Percentiles rank a stretch among this genome's conserved stretches.
phyloP scores from a whole-genome alignment of 1,140 invertebrate species.

The Drosophila ohnishii region DNA sequence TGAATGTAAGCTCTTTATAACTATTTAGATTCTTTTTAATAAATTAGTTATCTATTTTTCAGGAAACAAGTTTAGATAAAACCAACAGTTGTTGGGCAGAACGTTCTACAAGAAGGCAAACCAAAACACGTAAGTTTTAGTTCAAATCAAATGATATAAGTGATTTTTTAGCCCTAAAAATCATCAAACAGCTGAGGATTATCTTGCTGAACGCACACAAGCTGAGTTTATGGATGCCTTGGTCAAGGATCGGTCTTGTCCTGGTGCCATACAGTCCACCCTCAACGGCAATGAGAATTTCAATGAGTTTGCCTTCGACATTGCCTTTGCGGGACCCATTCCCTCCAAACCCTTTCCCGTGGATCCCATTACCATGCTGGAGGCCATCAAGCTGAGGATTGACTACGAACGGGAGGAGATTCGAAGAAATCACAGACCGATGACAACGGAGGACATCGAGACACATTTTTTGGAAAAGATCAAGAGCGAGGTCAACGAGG shows the following conservation, averaged over 20 bases:
- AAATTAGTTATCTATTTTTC: too few relatives aligned
- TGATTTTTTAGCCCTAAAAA: too few relatives aligned
- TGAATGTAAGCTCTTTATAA: not conserved
- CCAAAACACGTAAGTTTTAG: not conserved
- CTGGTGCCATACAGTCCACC: conserved; percentile 60
- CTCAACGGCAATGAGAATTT: conserved; percentile 56
- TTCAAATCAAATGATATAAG: not conserved
- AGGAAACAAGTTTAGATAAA: conserved; percentile 4
- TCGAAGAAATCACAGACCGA: not conserved
- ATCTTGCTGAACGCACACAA: conserved; percentile 25
- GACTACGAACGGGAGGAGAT: conserved; percentile 56
- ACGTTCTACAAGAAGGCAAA: not conserved
- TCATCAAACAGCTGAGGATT: conserved; percentile 36
- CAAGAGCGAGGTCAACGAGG: conserved; percentile 46
- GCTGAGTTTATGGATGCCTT: conserved; percentile 42
- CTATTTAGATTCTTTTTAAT: too few relatives aligned
- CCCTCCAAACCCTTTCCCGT: conserved; percentile 49
- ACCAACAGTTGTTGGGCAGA: not conserved
- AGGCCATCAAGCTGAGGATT: conserved; percentile 65
- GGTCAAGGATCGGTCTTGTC: conserved; percentile 59
- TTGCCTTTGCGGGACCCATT: conserved; percentile 45
- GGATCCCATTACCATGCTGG: conserved; percentile 70
- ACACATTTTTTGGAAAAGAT: conserved; percentile 23
- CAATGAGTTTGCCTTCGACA: conserved; percentile 55
- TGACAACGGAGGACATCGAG: conserved; percentile 24